Evolutionary conservation across 2,797 vertebrate species (phyloP), one percentile per base, ranked within the genome.

Genomic region (Hephaestus fuliginosus): DNA sequence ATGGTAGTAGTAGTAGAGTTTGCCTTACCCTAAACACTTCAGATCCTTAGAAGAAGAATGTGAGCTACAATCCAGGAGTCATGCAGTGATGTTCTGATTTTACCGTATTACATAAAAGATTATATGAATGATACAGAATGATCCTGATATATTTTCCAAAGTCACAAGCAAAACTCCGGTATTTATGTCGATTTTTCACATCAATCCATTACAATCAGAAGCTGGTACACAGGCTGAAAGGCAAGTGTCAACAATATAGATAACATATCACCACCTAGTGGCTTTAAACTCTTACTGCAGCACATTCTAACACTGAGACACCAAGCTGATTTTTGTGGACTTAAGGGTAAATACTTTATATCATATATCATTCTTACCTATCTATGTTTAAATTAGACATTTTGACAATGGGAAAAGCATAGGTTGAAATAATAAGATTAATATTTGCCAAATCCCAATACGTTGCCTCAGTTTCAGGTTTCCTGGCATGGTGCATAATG

Each of bases 221-320:
- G 17, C 46, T 74, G 43, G 3, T 62, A 14, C 4, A 0, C 46
- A 41, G 15, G 13, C 30, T 79, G 6, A 33, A 69, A 63, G 25
- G 13, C 3, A 41, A 12, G 2, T 5, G 11, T 20, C 44, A 52
- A 48, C 17, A 74, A 82, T 25, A 68, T 17, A 80, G 36, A 82
- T 65, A 41, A 28, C 49, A 63, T 63, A 65, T 58, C 18, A 1
- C 89, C 93, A 88, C 44, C 93, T 90, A 75, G 88, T 90, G 92
- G 81, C 25, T 30, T 0, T 2, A 0, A 41, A 44, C 0, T 36
- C 25, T 70, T 65, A 74, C 65, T 92, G 83, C 92, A 92, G 36
- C 3, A 18, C 20, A 9, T 36, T 41, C 12, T 39, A 30, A 7
- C 3, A 20, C 17, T 0, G 7, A 25, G 7, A 25, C 60, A 58